Evolutionary conservation across 2,113 vertebrate species (phyloP), one percentile per base, ranked within the genome.

Genomic region (Sinocyclocheilus grahami): DNA sequence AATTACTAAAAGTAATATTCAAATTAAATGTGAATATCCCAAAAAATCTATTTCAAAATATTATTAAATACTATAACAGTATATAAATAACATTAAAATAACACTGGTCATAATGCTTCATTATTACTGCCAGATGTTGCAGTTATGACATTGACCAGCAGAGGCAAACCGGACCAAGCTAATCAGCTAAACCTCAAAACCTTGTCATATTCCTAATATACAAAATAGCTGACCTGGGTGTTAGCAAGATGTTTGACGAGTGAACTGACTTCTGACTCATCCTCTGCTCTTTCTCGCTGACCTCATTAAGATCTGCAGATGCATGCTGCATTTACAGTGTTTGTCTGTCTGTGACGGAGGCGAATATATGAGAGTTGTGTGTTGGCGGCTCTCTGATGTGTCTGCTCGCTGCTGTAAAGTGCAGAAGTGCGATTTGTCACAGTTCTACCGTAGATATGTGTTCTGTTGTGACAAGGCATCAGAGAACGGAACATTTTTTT

Each of bases 271-370:
- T 48, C 58, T 53, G 65, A 72, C 48, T 83, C 27, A 83, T 24
- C 13, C 39, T 79, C 85, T 1, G 11, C 65, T 48, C n/a, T 18
- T 65, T 69, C 16, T 18, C 7, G 5, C 30, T 69, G 22, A 71
- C 75, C 86, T 87, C 77, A 80, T 75, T 87, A 84, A 51, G 55
- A 74, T 79, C 69, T 65, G 14, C 12, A 80, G 76, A 80, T 74
- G 53, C 63, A 74, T 53, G 33, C 10, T 51, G 27, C 39, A 16
- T 85, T 78, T 55, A 62, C 14, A 3, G 20, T 30, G 55, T 51
- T 51, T 8, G 24, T 24, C n/a, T 51, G 85, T 37, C 72, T 82
- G 27, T 65, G 55, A 37, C 13, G 4, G 20, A 53, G 71, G 48
- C 33, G 42, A 30, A 63, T 30, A 30, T 33, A 33, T 33, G 48